A percentile compares a stretch with the other conserved stretches of the same genome.
These are phyloP conservation scores for Heteronetta atricapilla DNA, from an alignment of 2,113 vertebrate species.

Conservation along the genomic window DNA sequence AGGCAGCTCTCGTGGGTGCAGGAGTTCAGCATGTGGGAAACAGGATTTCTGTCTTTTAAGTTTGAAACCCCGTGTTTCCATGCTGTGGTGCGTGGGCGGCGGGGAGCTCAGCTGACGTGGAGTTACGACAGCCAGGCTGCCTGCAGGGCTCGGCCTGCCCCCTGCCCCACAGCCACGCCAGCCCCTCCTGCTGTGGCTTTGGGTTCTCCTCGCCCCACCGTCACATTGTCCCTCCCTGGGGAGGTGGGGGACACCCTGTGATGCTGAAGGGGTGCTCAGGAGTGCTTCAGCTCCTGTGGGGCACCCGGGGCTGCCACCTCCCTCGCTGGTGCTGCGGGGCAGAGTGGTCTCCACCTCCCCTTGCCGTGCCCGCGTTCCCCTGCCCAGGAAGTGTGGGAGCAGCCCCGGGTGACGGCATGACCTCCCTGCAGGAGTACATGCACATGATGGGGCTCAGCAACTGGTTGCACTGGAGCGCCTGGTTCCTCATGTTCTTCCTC, in stretches of 20 bases:
- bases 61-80: fast-evolving
- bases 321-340: background rate
- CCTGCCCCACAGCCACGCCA: fast-evolving
- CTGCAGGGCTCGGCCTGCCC: background rate
- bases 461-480: constrained; percentile 96
- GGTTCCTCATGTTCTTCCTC: constrained; percentile 96
- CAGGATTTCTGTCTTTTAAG: background rate
- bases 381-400: fast-evolving
- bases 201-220: background rate
- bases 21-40: background rate
- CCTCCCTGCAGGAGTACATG: constrained; percentile 91
- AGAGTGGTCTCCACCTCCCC: background rate
- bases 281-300: background rate
- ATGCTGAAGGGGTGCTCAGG: background rate
- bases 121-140: background rate
- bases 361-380: background rate
- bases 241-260: fast-evolving
- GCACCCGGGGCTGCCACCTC: background rate
- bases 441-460: constrained; percentile 97
- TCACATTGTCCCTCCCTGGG: background rate
- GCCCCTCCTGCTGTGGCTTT: background rate
- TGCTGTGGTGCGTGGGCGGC: background rate
- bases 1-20: fast-evolving
- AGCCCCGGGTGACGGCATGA: fast-evolving
- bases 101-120: fast-evolving